phyloP scores from a whole-genome alignment of 2,888 invertebrate species.

The Eilema griseolum region DNA sequence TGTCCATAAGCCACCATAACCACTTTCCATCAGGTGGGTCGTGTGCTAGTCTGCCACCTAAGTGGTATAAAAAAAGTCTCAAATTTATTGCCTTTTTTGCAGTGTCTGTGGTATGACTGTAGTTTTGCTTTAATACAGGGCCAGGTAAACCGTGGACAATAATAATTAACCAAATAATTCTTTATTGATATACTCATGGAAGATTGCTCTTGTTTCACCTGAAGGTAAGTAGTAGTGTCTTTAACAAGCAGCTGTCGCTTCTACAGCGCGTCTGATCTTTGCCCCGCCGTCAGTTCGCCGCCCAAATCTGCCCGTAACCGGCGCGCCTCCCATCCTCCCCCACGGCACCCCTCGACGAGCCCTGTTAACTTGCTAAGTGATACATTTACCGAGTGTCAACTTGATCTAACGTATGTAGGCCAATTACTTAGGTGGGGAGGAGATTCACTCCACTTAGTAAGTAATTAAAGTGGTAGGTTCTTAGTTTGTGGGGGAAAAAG shows the following conservation, averaged over 20 bases:
- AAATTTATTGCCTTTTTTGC: too few species aligned
- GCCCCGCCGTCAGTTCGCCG: slow-evolving; percentile 60
- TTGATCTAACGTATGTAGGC: slow-evolving; percentile 15
- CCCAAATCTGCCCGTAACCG: slow-evolving; percentile 73
- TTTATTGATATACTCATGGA: too few species aligned
- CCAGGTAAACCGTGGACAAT: too few species aligned
- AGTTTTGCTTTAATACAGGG: too few species aligned
- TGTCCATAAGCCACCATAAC: too few species aligned
- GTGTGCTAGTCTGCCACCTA: too few species aligned
- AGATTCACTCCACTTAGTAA: neutral
- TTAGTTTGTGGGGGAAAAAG: neutral
- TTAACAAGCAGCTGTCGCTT: neutral
- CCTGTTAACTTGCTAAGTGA: slow-evolving; percentile 42
- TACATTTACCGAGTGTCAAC: slow-evolving; percentile 39
- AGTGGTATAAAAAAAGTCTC: too few species aligned
- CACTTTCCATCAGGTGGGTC: too few species aligned
- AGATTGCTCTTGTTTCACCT: too few species aligned
- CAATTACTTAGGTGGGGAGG: slow-evolving; percentile 23
- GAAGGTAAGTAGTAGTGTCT: neutral
- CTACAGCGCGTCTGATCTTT: slow-evolving; percentile 53
- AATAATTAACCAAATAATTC: too few species aligned
- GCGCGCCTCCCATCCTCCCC: slow-evolving; percentile 62
- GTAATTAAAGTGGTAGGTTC: neutral
- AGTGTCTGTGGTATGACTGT: too few species aligned
- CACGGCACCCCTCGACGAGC: slow-evolving; percentile 45